These are phyloP conservation scores for Saxicola maurus DNA, from an alignment of 2,797 vertebrate genomes.

Conservation along the genomic window DNA sequence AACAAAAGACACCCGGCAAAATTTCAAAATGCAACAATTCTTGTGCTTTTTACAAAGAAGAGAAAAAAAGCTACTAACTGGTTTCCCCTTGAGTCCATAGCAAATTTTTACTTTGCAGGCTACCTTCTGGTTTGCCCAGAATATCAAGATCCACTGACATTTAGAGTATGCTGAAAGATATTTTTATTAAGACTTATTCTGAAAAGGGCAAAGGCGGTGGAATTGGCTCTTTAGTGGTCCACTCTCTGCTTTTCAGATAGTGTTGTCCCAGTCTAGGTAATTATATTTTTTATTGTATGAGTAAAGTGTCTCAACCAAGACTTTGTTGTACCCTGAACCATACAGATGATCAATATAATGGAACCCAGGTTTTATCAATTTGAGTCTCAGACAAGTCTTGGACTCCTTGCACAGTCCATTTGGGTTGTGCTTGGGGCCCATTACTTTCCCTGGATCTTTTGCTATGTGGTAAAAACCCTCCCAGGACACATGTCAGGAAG, in stretches of 20 bases:
- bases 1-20: accelerated
- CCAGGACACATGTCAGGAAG: not conserved
- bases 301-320: not conserved
- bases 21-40: not conserved
- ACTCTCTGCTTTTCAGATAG: not conserved
- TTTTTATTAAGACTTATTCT: not conserved
- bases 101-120: not conserved
- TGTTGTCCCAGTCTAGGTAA: not conserved
- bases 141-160: not conserved
- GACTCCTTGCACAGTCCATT: not conserved
- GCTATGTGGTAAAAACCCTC: not conserved
- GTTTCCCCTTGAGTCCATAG: not conserved
- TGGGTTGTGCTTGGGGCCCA: not conserved
- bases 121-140: not conserved
- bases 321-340: not conserved
- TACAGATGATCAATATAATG: not conserved
- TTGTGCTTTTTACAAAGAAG: not conserved
- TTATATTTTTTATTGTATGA: not conserved
- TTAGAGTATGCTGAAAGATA: not conserved
- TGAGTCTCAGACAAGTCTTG: not conserved
- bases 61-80: not conserved
- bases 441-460: not conserved
- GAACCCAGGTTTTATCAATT: not conserved
- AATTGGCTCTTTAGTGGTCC: not conserved
- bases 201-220: not conserved